Evolutionary conservation across 2,113 vertebrate genomes (phyloP).

Genomic region (Phodopus roborovskii): DNA sequence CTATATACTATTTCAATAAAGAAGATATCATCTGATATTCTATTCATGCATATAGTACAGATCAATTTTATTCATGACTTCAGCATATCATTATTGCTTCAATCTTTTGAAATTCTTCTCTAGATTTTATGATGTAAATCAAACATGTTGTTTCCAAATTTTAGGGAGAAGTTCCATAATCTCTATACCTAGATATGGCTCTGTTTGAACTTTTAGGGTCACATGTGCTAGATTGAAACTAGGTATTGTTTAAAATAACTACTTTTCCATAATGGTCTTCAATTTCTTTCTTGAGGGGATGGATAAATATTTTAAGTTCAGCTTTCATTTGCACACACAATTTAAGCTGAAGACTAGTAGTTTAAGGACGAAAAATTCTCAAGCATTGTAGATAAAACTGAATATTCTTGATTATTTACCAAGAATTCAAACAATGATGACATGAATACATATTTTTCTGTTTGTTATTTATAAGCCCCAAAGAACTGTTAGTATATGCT

Average conservation of each 20-base stretch:
- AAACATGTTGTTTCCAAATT: neutral
- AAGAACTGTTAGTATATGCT: constrained; percentile 40
- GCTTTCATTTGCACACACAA: constrained; percentile 75
- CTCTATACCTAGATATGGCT: neutral
- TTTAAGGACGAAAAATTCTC: constrained; percentile 64
- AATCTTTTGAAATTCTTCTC: constrained; percentile 5
- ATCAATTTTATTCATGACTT: neutral
- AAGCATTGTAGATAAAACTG: constrained; percentile 62
- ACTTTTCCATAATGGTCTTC: constrained; percentile 65
- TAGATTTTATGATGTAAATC: neutral
- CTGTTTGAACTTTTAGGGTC: neutral
- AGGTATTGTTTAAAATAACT: constrained; percentile 60
- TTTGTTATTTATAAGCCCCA: constrained; percentile 46
- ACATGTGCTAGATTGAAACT: neutral
- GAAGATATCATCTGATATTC: neutral
- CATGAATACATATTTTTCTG: constrained; percentile 45
- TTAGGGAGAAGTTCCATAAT: neutral
- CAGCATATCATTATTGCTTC: neutral
- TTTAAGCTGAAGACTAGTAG: constrained; percentile 64
- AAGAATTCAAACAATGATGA: constrained; percentile 53
- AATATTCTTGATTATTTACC: constrained; percentile 58
- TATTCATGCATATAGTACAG: neutral
- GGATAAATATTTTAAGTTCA: constrained; percentile 67
- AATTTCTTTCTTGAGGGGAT: constrained; percentile 59
- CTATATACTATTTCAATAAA: neutral